Percentiles rank a stretch among this genome's conserved stretches.
These are phyloP conservation scores for Latrodectus hesperus DNA, from an alignment of 2,888 invertebrate genomes.

Conservation along the genomic window DNA sequence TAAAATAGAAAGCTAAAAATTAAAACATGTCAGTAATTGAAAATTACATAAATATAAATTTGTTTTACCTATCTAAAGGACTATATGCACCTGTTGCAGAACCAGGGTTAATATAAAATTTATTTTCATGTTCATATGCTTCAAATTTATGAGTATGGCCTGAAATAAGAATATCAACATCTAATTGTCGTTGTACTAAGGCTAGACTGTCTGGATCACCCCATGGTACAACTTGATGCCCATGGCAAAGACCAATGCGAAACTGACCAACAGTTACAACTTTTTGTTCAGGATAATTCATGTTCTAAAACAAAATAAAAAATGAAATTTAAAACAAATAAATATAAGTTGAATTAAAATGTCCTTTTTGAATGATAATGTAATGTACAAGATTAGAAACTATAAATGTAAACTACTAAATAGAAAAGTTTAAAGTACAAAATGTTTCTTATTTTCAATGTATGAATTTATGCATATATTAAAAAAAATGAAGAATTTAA, in stretches of 20 bases:
- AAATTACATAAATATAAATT: too few species aligned
- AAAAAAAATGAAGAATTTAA: too few species aligned
- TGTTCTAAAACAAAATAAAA: conserved; percentile 80
- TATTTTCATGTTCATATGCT: conserved; percentile 98
- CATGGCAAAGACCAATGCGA: conserved; percentile 96
- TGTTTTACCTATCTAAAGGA: conserved; percentile 86
- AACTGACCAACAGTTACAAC: conserved; percentile 99
- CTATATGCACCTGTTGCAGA: conserved; percentile 99
- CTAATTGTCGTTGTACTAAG: conserved; percentile 94
- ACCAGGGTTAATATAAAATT: conserved; percentile 99
- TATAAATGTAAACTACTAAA: too few species aligned
- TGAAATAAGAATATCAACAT: conserved; percentile 98
- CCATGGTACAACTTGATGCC: conserved; percentile 98
- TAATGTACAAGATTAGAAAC: too few species aligned
- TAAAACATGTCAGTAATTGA: too few species aligned
- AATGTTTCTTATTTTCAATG: too few species aligned
- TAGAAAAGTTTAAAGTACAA: too few species aligned
- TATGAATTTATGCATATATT: too few species aligned
- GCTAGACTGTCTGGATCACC: conserved; percentile 95
- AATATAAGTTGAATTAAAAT: too few species aligned
- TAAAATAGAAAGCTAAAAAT: too few species aligned
- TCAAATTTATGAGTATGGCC: conserved; percentile 99
- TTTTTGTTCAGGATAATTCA: conserved; percentile 91
- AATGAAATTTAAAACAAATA: too few species aligned
- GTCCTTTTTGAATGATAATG: too few species aligned